These are phyloP conservation scores for Orthosia gothica DNA, from an alignment of 2,888 invertebrate species.

Conservation along the genomic window DNA sequence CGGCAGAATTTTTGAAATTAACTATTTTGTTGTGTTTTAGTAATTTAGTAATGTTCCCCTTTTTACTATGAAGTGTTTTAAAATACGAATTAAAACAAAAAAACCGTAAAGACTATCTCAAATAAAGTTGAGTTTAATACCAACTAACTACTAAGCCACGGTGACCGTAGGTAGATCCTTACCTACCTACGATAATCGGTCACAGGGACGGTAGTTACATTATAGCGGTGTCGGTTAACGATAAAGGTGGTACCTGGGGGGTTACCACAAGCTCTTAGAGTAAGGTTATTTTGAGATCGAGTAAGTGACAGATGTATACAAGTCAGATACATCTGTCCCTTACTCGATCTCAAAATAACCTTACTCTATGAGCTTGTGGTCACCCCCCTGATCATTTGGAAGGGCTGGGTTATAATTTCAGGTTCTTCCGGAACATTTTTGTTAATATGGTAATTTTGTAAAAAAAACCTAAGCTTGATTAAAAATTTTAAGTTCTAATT, in stretches of 20 bases:
- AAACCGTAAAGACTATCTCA: neutral
- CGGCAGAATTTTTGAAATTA: neutral
- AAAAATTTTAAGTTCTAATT: too few species aligned
- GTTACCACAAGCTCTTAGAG: too few species aligned
- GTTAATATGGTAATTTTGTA: neutral
- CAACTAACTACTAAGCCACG: too few species aligned
- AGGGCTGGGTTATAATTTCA: neutral
- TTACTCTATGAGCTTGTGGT: too few species aligned
- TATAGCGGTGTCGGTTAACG: slow-evolving; percentile 33
- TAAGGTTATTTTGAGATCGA: too few species aligned
- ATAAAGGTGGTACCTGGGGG: slow-evolving; percentile 33
- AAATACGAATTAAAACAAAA: neutral
- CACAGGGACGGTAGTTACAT: neutral
- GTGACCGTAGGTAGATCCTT: neutral
- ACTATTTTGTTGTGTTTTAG: neutral
- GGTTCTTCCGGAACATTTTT: neutral
- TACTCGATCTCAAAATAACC: too few species aligned
- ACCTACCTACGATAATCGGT: too few species aligned
- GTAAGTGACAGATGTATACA: too few species aligned
- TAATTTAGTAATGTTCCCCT: too few species aligned
- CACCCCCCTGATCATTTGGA: slow-evolving; percentile 20
- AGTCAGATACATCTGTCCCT: too few species aligned
- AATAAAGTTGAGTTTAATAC: slow-evolving; percentile 9
- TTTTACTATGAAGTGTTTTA: neutral
- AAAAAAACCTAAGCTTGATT: neutral